Evolutionary conservation across 2,113 vertebrate species (phyloP), one percentile per base, ranked within the genome.

Genomic region (Neotragus moschatus): DNA sequence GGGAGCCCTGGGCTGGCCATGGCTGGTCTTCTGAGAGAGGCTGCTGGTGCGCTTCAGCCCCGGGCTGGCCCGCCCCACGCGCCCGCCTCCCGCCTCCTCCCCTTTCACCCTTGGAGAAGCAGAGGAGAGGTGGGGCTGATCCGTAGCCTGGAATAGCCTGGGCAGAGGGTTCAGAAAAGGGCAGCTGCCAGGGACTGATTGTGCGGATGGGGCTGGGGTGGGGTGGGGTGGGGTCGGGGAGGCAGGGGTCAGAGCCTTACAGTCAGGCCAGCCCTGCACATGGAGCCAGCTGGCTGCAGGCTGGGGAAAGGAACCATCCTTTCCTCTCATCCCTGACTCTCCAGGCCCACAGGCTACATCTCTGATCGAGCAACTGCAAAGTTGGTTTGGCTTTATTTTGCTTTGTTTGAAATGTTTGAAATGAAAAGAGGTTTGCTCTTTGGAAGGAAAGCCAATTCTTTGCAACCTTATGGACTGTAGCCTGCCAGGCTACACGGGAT

Each of bases 1-100:
- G 49, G 63, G 61, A 88, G 77, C 45, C 70, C 23, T 1, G 5
- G 13, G 28, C 61, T 51, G 43, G 77, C 39, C 97, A 97, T 91
- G 91, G 23, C 58, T 55, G 58, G 23, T 4, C 5, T 36, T 47
- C 87, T 45, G 28, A 3, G 2, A 2, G 12, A 6, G 16, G 30
- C 55, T 36, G 55, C 61, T 10, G 7, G 36, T 33, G 53, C 0
- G 12, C 55, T 63, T 55, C 28, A 77, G 95, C 21, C 16, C 21
- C 0, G 1, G 28, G 49, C 39, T 1, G 19, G 43, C 15, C 39
- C 0, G 11, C 45, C 17, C 19, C 51, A 25, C 16, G 9, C 7
- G 3, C 81, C 66, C 8, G 75, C 93, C 9, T 9, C 60, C 92
- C 4, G 3, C 70, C 90, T 61, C 88, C 23, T 53, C 53, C 70